Conservation (phyloP, 2,113 vertebrate species). For the Centropristis striata region DNA sequence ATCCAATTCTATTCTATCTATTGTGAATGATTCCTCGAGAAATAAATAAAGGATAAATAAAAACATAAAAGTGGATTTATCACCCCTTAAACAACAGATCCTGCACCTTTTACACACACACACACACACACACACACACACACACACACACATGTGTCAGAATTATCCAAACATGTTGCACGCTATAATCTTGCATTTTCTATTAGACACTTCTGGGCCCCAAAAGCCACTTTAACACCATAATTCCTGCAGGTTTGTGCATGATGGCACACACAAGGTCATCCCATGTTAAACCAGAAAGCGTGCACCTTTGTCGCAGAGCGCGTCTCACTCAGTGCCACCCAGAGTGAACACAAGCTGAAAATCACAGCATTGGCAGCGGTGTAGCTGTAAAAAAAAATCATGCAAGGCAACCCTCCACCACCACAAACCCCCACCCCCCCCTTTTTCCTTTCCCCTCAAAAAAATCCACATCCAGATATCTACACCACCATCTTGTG, state of each 20-base stretch:
- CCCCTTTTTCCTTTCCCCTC: rapidly evolving
- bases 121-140: too few relatives aligned
- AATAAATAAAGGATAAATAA: too few relatives aligned
- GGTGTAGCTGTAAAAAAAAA: slow-evolving; percentile 11
- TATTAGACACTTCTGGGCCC: not conserved
- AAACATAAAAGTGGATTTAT: too few relatives aligned
- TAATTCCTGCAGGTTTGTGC: slow-evolving; percentile 4
- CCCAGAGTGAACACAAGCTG: slow-evolving; percentile 28
- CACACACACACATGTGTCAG: too few relatives aligned
- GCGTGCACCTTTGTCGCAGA: not conserved
- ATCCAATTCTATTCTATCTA: too few relatives aligned
- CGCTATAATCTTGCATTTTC: not conserved
- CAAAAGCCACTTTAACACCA: too few relatives aligned
- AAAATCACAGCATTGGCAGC: slow-evolving; percentile 49
- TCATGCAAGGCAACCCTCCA: slow-evolving; percentile 12
- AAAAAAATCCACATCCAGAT: slow-evolving; percentile 53
- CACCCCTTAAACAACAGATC: too few relatives aligned
- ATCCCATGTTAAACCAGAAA: slow-evolving; percentile 4
- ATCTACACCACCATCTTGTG: slow-evolving; percentile 83
- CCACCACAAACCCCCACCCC: not conserved
- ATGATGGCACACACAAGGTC: slow-evolving; percentile 49
- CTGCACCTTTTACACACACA: too few relatives aligned
- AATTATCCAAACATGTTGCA: too few relatives aligned
- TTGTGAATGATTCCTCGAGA: too few relatives aligned
- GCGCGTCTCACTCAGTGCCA: slow-evolving; percentile 21